phyloP scores from a whole-genome alignment of 2,797 vertebrate genomes.

The Delichon dasypus region DNA sequence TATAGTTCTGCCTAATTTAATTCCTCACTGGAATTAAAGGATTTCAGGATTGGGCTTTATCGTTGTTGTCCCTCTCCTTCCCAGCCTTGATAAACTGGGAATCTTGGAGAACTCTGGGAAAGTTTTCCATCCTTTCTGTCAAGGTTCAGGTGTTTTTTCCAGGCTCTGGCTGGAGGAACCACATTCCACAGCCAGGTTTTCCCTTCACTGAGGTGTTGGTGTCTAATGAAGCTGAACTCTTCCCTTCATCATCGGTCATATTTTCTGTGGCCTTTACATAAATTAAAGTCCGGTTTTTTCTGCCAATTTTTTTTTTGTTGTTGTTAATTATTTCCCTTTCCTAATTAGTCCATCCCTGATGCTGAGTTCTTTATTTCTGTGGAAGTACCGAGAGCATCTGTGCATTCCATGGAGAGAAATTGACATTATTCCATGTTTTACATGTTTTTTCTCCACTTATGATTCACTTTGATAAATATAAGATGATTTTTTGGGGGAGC shows the following conservation, averaged over 20 bases:
- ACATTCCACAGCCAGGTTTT: not conserved
- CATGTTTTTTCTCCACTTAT: not conserved
- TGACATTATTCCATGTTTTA: not conserved
- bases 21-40: not conserved
- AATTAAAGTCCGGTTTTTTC: not conserved
- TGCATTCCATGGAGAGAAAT: not conserved
- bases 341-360: not conserved
- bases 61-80: not conserved
- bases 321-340: not conserved
- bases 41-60: not conserved
- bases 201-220: not conserved
- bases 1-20: not conserved
- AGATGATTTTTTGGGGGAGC: not conserved
- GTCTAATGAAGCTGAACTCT: not conserved
- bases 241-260: not conserved
- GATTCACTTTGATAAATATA: not conserved
- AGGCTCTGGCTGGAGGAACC: not conserved
- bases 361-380: not conserved
- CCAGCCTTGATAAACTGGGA: accelerated
- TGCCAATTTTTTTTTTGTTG: not conserved
- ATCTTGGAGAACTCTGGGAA: accelerated
- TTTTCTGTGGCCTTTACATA: not conserved
- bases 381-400: not conserved
- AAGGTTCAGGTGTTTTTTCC: accelerated
- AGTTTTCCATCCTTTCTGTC: not conserved